Evolutionary conservation across 92 coral and sea anemone genomes (phyloP).

Genomic region (Porites divaricata): DNA sequence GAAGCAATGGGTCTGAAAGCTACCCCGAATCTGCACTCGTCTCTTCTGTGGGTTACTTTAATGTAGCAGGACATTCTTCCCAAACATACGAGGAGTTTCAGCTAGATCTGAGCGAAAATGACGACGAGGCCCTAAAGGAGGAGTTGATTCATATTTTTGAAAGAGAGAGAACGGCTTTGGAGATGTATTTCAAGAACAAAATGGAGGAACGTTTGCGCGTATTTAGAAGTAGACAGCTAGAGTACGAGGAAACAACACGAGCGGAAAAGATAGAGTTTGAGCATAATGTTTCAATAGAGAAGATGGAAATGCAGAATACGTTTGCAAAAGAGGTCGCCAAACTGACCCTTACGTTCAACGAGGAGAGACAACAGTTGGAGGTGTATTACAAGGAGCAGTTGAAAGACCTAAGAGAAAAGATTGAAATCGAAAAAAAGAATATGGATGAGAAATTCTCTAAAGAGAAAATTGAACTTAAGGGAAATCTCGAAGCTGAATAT

Average conservation of each 20-base stretch:
- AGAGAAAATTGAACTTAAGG: conserved; percentile 78
- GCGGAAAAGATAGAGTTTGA: conserved; percentile 81
- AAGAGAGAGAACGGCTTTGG: conserved; percentile 81
- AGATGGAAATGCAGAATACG: conserved; percentile 86
- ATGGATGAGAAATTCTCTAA: conserved; percentile 68
- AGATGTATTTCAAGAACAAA: conserved; percentile 79
- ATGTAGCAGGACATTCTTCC: conserved; percentile 14
- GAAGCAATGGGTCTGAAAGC: conserved; percentile 24
- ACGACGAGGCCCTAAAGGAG: conserved; percentile 69
- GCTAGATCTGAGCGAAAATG: conserved; percentile 46
- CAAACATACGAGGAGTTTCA: conserved; percentile 34
- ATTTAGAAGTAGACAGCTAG: conserved; percentile 73
- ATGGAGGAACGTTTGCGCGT: conserved; percentile 78
- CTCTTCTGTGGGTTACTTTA: conserved; percentile 53
- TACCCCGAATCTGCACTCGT: conserved; percentile 45
- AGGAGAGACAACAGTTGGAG: conserved; percentile 86
- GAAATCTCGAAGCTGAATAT: conserved; percentile 82
- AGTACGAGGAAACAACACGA: conserved; percentile 81
- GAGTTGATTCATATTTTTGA: conserved; percentile 92
- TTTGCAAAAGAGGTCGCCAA: conserved; percentile 92
- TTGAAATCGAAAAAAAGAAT: conserved; percentile 65
- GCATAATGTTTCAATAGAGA: conserved; percentile 79
- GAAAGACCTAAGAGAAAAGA: conserved; percentile 72
- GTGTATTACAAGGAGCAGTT: conserved; percentile 84
- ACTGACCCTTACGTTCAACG: conserved; percentile 86